Base-by-base conservation (phyloP, 2,888 invertebrate species). In the Conus canariensis region DNA sequence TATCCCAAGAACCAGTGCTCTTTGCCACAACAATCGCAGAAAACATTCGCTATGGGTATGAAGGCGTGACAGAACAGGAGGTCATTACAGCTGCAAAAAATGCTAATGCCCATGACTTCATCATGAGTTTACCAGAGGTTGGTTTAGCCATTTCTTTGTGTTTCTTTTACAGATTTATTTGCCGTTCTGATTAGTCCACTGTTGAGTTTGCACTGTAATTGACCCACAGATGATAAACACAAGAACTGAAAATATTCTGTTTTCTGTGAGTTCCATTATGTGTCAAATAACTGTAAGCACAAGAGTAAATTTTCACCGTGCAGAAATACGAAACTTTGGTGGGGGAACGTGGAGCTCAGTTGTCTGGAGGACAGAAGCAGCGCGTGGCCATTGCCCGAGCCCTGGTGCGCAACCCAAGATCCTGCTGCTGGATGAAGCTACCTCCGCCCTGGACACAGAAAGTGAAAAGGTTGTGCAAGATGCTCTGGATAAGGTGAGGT, bases 391-490 rank as follows among this genome's bases (percentile, higher is more conserved):
- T 91, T 58, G 91, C 92, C 3, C 93, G 97, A 88, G 97, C 97
- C 8, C 93, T 97, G 19, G 95, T 97, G 19, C 96, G 98, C 82
- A 97, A 97, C 94, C 98, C 0, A 97, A 97, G 93, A 97, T 98
- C 92, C 96, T 97, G 8, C 93, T 97, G 45, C 93, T 97, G 25
- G 98, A 98, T 94, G 98, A 98, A 96, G 98, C 98, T 0, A 98
- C 98, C 5, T 98, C 98, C 0, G 98, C 98, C 0, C 96, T 98
- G 93, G 98, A 98, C 96, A 97, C 98, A 9, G 97, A 97, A 93
- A 98, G 98, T 93, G 98, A 98, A 95, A 97, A 97, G 2, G 97
- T 98, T 95, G 98, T 99, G 0, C 98, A 98, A 96, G 97, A 97
- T 56, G 98, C 97, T 16, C 94, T 97, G 22, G 97, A 97, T 90